Conservation (phyloP, 2,888 invertebrate genomes). For the Spisula subtruncata region DNA sequence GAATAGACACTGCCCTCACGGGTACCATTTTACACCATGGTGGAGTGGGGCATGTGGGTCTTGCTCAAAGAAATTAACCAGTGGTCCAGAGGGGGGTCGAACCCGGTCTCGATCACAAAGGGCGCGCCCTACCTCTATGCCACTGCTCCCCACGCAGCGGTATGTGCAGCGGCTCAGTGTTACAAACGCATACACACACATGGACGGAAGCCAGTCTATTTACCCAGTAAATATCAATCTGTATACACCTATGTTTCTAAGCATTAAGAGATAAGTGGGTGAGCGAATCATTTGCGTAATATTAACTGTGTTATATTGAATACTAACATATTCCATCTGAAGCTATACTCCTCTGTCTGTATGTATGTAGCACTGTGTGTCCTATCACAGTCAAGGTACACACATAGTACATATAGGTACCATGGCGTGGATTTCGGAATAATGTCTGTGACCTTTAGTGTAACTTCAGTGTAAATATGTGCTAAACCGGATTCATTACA, state of each 20-base stretch:
- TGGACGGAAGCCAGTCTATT: background rate
- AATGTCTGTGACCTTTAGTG: constrained; percentile 15
- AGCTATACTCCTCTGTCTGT: background rate
- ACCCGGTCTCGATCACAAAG: no score
- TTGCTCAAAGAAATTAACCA: no score
- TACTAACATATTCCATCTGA: background rate
- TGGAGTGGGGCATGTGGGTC: no score
- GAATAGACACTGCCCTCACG: no score
- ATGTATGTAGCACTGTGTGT: background rate
- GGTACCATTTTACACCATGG: no score
- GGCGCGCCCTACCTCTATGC: no score
- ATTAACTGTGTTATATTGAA: background rate
- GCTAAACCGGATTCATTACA: constrained; percentile 14
- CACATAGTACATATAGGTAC: background rate
- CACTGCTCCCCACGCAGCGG: no score
- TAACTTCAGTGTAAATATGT: background rate
- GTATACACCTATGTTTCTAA: background rate
- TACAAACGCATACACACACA: no score
- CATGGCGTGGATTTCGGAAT: constrained; percentile 20
- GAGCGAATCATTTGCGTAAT: background rate
- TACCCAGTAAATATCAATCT: background rate
- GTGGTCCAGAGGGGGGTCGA: no score
- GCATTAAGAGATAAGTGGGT: background rate
- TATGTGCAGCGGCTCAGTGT: no score
- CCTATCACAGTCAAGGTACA: background rate